phyloP scores from a whole-genome alignment of 2,113 vertebrate genomes.

The Indri indri region DNA sequence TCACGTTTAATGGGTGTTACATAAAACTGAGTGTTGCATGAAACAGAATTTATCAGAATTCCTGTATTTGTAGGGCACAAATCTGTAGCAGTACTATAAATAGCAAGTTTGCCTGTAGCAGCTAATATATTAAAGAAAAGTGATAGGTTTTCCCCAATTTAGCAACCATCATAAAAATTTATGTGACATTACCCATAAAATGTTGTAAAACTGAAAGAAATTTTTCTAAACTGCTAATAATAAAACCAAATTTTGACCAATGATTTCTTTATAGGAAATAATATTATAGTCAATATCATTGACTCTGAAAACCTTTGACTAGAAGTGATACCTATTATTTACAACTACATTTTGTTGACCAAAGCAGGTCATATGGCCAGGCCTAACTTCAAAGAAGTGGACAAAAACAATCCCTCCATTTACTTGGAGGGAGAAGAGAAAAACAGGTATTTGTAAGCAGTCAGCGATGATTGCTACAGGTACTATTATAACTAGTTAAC shows the following conservation, averaged over 20 bases:
- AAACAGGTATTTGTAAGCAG: background rate
- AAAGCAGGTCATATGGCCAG: background rate
- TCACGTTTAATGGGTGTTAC: background rate
- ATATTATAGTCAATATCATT: background rate
- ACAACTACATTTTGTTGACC: background rate
- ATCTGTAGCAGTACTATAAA: background rate
- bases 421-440: background rate
- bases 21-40: background rate
- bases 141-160: background rate
- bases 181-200: background rate
- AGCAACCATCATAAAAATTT: background rate
- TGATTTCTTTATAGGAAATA: background rate
- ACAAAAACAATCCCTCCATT: background rate
- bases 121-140: background rate
- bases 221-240: background rate
- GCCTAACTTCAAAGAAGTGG: background rate
- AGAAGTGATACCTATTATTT: background rate
- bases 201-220: background rate
- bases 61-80: background rate
- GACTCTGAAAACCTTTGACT: background rate
- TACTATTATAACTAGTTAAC: background rate
- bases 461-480: background rate
- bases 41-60: constrained; percentile 19
- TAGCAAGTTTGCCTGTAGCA: background rate
- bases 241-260: background rate